These are phyloP conservation scores for Gordius sp. DNA, from an alignment of 2,888 invertebrate genomes.

Conservation along the genomic window DNA sequence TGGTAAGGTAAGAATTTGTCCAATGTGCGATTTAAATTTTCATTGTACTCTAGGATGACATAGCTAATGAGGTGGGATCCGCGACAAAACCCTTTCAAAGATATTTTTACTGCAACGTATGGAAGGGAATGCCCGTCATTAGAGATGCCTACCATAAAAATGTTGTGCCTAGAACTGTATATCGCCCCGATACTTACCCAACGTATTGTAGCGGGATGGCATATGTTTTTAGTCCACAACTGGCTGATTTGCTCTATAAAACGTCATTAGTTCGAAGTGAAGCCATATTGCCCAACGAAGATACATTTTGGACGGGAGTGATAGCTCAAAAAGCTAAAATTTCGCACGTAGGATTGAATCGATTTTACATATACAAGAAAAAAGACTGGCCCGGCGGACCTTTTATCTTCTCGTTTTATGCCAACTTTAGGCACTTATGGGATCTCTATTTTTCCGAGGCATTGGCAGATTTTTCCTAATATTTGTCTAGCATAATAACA, in stretches of 20 bases:
- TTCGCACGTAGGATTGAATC: not conserved
- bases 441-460: too few species aligned
- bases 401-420: not conserved
- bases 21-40: too few species aligned
- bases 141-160: not conserved
- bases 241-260: not conserved
- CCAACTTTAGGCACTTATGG: too few species aligned
- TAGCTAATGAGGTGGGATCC: too few species aligned
- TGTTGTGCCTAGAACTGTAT: not conserved
- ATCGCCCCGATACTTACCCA: not conserved
- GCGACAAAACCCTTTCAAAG: too few species aligned
- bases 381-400: not conserved
- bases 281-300: not conserved
- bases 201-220: not conserved
- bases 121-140: not conserved
- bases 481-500: too few species aligned
- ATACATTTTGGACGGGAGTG: not conserved
- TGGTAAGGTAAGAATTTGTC: too few species aligned
- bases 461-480: too few species aligned
- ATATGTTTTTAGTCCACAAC: not conserved
- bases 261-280: not conserved
- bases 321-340: not conserved
- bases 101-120: not conserved
- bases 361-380: not conserved
- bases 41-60: too few species aligned